A percentile compares a stretch with the other conserved stretches of the same genome.
Evolutionary conservation across 2,113 vertebrate genomes (phyloP).

Genomic region (Centropus bengalensis): DNA sequence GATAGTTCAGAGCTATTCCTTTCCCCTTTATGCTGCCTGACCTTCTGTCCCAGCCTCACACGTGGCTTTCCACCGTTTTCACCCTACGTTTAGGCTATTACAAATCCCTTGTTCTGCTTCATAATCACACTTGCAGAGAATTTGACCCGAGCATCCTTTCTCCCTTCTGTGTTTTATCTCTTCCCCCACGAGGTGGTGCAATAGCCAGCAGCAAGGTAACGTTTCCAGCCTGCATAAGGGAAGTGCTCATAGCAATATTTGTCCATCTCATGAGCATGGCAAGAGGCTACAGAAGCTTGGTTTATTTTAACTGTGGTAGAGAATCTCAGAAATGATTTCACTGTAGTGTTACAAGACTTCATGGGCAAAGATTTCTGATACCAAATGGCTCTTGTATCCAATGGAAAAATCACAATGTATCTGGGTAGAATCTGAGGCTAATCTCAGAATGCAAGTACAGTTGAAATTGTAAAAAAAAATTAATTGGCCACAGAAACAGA

Average conservation of each 20-base stretch:
- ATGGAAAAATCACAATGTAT: neutral
- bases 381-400: neutral
- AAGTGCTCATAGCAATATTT: neutral
- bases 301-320: neutral
- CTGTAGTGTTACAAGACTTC: neutral
- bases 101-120: neutral
- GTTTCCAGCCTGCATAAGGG: neutral
- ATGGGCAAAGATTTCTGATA: neutral
- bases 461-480: neutral
- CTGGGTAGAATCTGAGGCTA: neutral
- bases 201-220: neutral
- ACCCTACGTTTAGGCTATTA: neutral
- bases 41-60: neutral
- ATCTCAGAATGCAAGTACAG: neutral
- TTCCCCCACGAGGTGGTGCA: slow-evolving; percentile 43
- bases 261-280: neutral
- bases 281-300: neutral
- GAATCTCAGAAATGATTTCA: neutral
- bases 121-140: neutral
- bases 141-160: neutral
- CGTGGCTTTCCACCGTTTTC: neutral
- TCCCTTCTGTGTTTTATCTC: neutral
- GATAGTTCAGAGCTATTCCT: neutral
- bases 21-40: neutral
- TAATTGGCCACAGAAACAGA: neutral